Evolutionary conservation across 2,797 vertebrate species (phyloP), one percentile per base, ranked within the genome.

Genomic region (Sebastes oblongus): DNA sequence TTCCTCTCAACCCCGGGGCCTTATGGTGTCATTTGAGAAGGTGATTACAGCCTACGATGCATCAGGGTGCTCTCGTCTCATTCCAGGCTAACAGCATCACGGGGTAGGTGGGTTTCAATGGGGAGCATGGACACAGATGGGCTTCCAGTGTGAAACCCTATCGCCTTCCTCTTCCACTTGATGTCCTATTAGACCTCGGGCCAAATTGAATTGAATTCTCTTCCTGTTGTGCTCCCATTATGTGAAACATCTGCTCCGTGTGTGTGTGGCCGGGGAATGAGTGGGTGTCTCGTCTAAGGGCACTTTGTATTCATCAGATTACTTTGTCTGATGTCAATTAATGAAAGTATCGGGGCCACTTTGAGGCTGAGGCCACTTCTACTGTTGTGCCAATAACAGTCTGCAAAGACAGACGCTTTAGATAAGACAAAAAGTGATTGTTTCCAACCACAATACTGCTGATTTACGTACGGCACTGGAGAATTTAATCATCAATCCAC

Each of bases 211-310:
- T 91, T 80, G 84, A 89, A 93, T 93, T 84, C 86, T 87, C 90
- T 93, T 94, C 93, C 93, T 93, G 91, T 91, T 91, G 91, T 80
- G 86, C 89, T 91, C 80, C 84, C 80, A 90, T 94, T 94, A 94
- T 71, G 75, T 80, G 88, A 93, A 93, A 93, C 93, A 94, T 95
- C 95, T 95, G 94, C 89, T 90, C 59, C 60, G 70, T 75, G 77
- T 66, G 77, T 77, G 70, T 72, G 72, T 56, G 77, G 67, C 69
- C 46, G 77, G 75, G 80, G 70, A 82, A 73, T 56, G 86, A 78
- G 78, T 56, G 77, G 69, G 18, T 69, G 82, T 81, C 69, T 76
- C 62, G 78, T 91, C 83, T 84, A 10, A 74, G 86, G 77, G 78
- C 82, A 80, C 77, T 84, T 81, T 89, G 78, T 73, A 82, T 88